Base-by-base conservation (phyloP, 2,113 vertebrate species). In the Urocitellus parryii region DNA sequence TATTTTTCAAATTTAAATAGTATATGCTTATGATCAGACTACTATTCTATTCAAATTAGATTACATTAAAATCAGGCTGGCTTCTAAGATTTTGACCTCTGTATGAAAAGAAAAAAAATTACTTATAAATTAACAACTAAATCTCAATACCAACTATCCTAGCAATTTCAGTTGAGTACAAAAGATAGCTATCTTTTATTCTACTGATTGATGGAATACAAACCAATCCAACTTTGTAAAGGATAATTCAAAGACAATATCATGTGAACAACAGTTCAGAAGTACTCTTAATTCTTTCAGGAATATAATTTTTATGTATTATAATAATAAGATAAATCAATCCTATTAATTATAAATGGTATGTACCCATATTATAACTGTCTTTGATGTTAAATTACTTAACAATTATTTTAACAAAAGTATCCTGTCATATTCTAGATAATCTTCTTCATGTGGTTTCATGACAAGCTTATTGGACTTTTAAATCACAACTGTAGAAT, bases 321-420 rank as follows among this genome's bases (percentile, higher is more conserved):
- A 68, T 85, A 88, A 94, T 58, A 73, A 58, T 70, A 80, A 84
- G 27, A 63, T 63, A 89, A 88, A 91, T 11, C 53, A 94, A 12
- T 89, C 24, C 22, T 93, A 45, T 80, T 58, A 45, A 56, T 94
- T 53, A 89, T 48, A 27, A 67, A 56, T 72, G 61, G 58, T 68
- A 79, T 29, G 17, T 91, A 74, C 29, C 34, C 45, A 85, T 27
- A 93, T 70, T 32, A 51, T 82, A 94, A 67, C 22, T 91, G 32
- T 83, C 65, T 88, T 96, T 87, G 42, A 58, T 91, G 77, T 63
- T 86, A 56, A 91, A 37, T 78, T 87, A 74, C 34, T 82, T 92
- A 72, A 84, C n/a, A 79, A 32, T 56, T 92, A 94, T 88, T 96
- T 90, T 81, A 81, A 67, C 61, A 80, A 88, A 96, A 90, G 77